Base-by-base conservation (phyloP, 2,797 vertebrate species). In the Sebastes goodei region DNA sequence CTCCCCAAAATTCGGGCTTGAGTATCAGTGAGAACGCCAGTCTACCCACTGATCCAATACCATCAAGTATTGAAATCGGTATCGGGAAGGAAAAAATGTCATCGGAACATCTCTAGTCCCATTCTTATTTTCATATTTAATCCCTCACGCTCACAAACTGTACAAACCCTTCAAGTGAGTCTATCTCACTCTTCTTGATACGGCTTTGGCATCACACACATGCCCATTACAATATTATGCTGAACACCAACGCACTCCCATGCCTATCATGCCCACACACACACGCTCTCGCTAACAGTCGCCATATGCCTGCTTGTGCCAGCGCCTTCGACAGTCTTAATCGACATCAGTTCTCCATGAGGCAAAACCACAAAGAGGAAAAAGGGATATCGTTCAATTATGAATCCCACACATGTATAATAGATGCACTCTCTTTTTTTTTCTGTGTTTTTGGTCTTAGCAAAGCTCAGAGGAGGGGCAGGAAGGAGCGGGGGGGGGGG, bases 331-430 rank as follows among this genome's bases (percentile, higher is more conserved):
- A 53, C 49, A 9, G 73, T 79, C 69, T 82, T 86, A 91, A 92
- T 91, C 78, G 42, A 86, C 87, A 82, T 87, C 75, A 78, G 72
- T 84, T 89, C 79, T 91, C 83, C 77, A 81, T 71, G 60, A 88
- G 77, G 77, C 74, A 86, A 86, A 90, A 89, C 61, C 90, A 87
- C 87, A 93, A 89, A 93, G 81, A 89, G 79, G 86, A 87, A 91
- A 86, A 93, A 92, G 80, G 91, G 86, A 89, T 88, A 86, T 88
- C 65, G 88, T 88, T 95, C 71, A 94, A 94, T 94, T 90, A 94
- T 94, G 87, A 91, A 94, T 93, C 61, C 27, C 25, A 81, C 64
- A 59, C 76, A 94, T 95, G 42, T 88, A 95, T 95, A 94, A 95
- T 93, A 85, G 57, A 94, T 93, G 77, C 10, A 20, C 53, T 62